These are phyloP conservation scores for Peromyscus attwateri DNA, from an alignment of 2,797 vertebrate species.

Conservation along the genomic window DNA sequence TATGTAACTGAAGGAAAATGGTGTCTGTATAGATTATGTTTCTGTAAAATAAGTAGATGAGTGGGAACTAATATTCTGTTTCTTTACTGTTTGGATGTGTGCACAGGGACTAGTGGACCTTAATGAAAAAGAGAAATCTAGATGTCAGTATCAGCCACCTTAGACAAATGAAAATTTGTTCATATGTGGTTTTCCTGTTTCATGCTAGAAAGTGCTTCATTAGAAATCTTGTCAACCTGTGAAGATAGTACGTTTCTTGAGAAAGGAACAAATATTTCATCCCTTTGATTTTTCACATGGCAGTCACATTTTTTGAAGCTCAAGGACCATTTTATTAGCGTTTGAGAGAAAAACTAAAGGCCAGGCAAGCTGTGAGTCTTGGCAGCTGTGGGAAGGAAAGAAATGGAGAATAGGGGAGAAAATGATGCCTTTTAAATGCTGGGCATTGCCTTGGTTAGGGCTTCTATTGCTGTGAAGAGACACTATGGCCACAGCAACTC, in stretches of 20 bases:
- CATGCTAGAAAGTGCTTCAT: neutral
- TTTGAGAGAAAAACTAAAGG: neutral
- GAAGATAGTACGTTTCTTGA: neutral
- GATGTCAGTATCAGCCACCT: neutral
- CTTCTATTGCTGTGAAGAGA: neutral
- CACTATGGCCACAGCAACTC: neutral
- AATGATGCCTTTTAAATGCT: neutral
- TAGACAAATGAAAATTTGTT: neutral
- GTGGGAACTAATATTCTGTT: neutral
- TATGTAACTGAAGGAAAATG: neutral
- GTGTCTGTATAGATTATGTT: neutral
- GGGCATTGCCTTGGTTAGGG: neutral
- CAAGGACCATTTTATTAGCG: neutral
- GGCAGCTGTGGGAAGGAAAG: neutral
- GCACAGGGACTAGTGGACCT: neutral
- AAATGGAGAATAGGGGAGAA: neutral
- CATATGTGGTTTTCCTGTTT: neutral
- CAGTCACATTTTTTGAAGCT: conserved; percentile 11
- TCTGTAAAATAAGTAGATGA: neutral
- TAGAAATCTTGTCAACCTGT: neutral
- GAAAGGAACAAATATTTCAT: conserved; percentile 29
- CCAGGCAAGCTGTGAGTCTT: neutral
- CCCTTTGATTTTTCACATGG: neutral
- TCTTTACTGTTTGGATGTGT: neutral
- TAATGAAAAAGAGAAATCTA: conserved; percentile 4